Evolutionary conservation across 2,797 vertebrate species (phyloP).

Genomic region (Muscicapa striata): DNA sequence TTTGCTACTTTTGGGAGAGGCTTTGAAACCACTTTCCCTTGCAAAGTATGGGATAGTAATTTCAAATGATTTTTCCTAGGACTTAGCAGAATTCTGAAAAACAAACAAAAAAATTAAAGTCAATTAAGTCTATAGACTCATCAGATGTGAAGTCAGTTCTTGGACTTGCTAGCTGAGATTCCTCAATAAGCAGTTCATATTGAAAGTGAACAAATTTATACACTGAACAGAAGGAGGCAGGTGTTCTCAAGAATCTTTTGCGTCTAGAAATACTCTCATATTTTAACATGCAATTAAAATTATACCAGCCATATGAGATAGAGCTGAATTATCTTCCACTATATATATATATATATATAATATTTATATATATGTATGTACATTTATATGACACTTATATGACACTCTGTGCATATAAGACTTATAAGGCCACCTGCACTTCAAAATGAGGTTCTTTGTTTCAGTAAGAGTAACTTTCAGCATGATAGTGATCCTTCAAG

Average conservation of each 20-base stretch:
- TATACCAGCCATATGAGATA: conserved; percentile 33
- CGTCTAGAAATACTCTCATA: conserved; percentile 41
- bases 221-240: conserved; percentile 30
- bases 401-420: background rate
- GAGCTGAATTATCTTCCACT: conserved; percentile 2
- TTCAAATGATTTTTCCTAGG: background rate
- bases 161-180: conserved; percentile 2
- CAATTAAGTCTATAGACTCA: background rate
- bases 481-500: background rate
- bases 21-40: background rate
- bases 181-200: conserved; percentile 1
- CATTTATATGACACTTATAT: background rate
- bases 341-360: background rate
- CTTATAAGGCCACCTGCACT: accelerated
- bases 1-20: background rate
- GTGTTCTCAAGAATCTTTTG: conserved; percentile 17
- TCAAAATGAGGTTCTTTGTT: background rate
- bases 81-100: background rate
- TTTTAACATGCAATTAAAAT: conserved; percentile 50
- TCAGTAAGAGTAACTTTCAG: background rate
- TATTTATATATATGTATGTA: background rate
- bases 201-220: conserved; percentile 18
- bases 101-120: background rate
- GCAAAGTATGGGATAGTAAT: background rate
- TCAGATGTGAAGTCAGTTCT: background rate